Evolutionary conservation across 2,888 invertebrate species (phyloP).

Genomic region (Actias luna): DNA sequence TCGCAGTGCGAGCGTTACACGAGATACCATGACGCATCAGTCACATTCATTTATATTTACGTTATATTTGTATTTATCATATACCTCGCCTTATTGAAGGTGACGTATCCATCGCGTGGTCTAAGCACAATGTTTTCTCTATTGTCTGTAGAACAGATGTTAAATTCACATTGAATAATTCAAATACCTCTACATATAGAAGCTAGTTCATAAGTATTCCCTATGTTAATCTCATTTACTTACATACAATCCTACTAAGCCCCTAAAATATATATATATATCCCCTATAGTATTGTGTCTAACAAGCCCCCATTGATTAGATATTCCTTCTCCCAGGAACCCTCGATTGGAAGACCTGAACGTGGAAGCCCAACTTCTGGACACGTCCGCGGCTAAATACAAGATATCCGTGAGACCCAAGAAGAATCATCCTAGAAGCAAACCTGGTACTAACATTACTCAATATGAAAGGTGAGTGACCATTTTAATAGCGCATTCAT

Average conservation of each 20-base stretch:
- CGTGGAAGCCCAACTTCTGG: conserved; percentile 82
- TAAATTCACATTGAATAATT: no score
- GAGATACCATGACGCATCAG: no score
- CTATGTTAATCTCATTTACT: background rate
- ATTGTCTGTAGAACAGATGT: no score
- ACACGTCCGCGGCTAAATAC: conserved; percentile 88
- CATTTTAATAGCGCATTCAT: background rate
- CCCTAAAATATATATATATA: background rate
- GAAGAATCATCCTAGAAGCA: conserved; percentile 81
- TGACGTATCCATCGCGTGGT: no score
- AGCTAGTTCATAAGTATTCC: background rate
- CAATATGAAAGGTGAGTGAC: conserved; percentile 14
- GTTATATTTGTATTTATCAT: no score
- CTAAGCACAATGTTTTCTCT: no score
- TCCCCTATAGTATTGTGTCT: conserved; percentile 29
- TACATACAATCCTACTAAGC: background rate
- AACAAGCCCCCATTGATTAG: conserved; percentile 37
- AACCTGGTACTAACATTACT: conserved; percentile 37
- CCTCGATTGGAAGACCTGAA: conserved; percentile 83
- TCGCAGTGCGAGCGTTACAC: no score
- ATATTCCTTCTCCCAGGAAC: conserved; percentile 70
- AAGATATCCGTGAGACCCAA: conserved; percentile 88
- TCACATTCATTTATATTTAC: no score
- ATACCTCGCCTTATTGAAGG: no score
- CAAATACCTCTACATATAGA: no score